phyloP scores from a whole-genome alignment of 2,797 vertebrate genomes.

The Tolypeutes matacus region DNA sequence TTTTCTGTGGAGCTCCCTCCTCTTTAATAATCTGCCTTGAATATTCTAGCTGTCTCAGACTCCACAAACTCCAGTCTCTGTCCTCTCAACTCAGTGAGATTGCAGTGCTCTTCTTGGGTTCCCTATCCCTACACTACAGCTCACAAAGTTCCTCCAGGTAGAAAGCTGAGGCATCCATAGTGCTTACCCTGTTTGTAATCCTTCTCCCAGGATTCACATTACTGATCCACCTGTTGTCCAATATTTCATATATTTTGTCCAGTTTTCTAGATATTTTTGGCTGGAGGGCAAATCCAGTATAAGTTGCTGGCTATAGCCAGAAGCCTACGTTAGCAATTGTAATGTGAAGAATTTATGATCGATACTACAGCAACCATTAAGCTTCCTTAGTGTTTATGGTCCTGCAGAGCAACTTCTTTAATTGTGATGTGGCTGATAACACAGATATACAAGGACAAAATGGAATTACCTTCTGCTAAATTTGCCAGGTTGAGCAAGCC shows the following conservation, averaged over 20 bases:
- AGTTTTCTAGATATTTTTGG: neutral
- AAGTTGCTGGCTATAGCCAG: neutral
- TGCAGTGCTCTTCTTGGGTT: neutral
- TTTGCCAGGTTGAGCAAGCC: neutral
- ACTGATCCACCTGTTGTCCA: neutral
- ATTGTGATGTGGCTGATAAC: neutral
- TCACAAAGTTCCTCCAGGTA: no score
- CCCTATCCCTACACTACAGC: neutral
- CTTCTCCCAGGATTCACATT: neutral
- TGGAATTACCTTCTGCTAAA: neutral
- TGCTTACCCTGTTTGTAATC: neutral
- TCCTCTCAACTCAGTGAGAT: neutral
- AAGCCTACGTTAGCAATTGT: neutral
- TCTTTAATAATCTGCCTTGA: neutral
- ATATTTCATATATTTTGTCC: neutral
- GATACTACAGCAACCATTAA: neutral
- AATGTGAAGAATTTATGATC: neutral
- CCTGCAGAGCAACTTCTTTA: neutral
- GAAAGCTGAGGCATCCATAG: neutral
- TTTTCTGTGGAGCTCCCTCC: neutral
- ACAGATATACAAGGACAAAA: neutral
- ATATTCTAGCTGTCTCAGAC: neutral
- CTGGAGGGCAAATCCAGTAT: neutral
- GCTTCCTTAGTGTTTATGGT: neutral
- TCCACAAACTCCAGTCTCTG: neutral